Base-by-base conservation (phyloP, 2,888 invertebrate species). In the Parochlus steinenii region DNA sequence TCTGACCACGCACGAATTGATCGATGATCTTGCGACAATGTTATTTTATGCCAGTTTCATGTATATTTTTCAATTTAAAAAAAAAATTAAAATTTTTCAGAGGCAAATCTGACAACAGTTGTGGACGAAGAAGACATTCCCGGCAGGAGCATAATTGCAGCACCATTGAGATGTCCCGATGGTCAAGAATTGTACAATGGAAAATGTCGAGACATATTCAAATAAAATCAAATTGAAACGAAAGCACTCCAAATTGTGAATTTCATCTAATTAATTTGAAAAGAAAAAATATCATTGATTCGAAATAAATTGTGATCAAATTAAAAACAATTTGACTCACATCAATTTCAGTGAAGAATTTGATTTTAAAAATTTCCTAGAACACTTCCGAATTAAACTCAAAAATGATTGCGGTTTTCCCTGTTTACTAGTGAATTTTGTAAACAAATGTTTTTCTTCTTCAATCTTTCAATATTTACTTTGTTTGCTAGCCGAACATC, bases 131-230 rank as follows among this genome's bases (percentile, higher is more conserved):
- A 16, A 32, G 11, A 17, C 3, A 26, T 33, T 12, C 19, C 27
- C 12, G 11, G 14, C 25, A n/a, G n/a, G n/a, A n/a, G n/a, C n/a
- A n/a, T 26, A 26, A 14, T 26, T 7, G 15, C 4, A 7, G 36
- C 30, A 15, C 36, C 36, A 5, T 19, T 11, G 5, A 17, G 20
- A 5, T 36, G 36, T 16, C 25, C 29, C 5, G 3, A 11, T 12
- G 36, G 36, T 18, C 24, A 30, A 5, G 12, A 14, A 17, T 15
- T 14, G 8, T 8, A 19, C 6, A 30, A 31, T 17, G 30, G 30
- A 17, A 17, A 10, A 14, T 36, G 36, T 24, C 24, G 36, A 16
- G n/a, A 20, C 15, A 29, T 35, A 3, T 5, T 10, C 15, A n/a
- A 29, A 29, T 29, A 6, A 29, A 22, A 6, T 7, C 8, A 8